Evolutionary conservation across 1,140 invertebrate genomes (phyloP).

Genomic region (Drosophila watanabei): DNA sequence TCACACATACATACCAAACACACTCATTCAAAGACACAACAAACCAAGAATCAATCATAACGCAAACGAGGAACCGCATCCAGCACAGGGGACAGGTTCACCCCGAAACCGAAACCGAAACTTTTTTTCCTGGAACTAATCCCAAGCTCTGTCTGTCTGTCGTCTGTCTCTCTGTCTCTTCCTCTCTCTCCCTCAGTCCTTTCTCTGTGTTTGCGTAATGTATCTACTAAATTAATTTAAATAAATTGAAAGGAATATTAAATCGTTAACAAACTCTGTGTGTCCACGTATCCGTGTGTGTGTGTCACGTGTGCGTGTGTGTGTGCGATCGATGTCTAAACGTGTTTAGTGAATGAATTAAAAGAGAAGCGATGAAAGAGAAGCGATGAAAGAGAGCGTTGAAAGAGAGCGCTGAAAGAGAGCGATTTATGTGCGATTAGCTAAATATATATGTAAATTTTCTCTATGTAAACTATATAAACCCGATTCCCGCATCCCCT

Average conservation of each 20-base stretch:
- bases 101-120: not conserved
- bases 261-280: conserved; percentile 3
- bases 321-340: conserved; percentile 30
- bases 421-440: conserved; percentile 69
- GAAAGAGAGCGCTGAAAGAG: conserved; percentile 15
- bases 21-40: conserved; percentile 2
- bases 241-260: conserved; percentile 12
- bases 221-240: conserved; percentile 33
- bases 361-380: too few species aligned
- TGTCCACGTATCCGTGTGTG: conserved; percentile 3
- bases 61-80: not conserved
- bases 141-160: conserved; percentile 11
- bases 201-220: conserved; percentile 20
- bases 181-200: not conserved
- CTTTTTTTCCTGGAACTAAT: not conserved
- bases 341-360: conserved; percentile 34
- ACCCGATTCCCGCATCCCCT: conserved; percentile 1
- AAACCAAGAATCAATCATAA: not conserved
- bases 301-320: conserved; percentile 6
- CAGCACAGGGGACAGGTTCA: conserved; percentile 8
- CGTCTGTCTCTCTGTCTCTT: conserved; percentile 13
- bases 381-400: conserved; percentile 24
- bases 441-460: conserved; percentile 61
- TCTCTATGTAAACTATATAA: conserved; percentile 40
- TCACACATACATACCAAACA: not conserved